Evolutionary conservation across 2,113 vertebrate genomes (phyloP), one percentile per base, ranked within the genome.

Genomic region (Jaculus jaculus): DNA sequence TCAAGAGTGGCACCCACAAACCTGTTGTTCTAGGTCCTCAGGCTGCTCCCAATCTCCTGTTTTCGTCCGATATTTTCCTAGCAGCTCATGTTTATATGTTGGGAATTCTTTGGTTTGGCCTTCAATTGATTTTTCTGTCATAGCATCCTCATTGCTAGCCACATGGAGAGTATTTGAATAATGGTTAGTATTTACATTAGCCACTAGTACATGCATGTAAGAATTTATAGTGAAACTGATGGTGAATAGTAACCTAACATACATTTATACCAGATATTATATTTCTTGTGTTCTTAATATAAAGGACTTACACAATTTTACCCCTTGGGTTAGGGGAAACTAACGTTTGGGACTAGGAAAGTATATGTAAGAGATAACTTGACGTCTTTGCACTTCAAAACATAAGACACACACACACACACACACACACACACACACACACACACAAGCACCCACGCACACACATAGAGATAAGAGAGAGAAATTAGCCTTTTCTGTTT

Each of bases 1-100:
- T 61, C 20, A 42, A 90, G 20, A 28, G 37, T 20, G 30, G 34
- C 89, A 39, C 13, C 58, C 90, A 42, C 97, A 85, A 93, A 98
- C 98, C 98, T 99, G 99, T 58, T 98, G 98, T 0, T 91, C 98
- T 15, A 98, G 98, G 10, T 97, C 98, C 90, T 98, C 96, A 28
- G 97, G 98, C 0, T 98, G 98, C 68, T 97, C 94, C 16, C 73
- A 96, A 75, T 93, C n/a, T 32, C 95, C 97, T n/a, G 98, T 98
- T 95, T 98, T 98, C 84, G 98, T 98, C 1, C 97, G 98, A 30
- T 97, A 92, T 39, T 98, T 98, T 66, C 97, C n/a, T n/a, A n/a
- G n/a, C n/a, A n/a, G n/a, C n/a, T n/a, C n/a, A n/a, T n/a, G n/a
- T n/a, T n/a, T n/a, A n/a, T n/a, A 93, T 83, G 95, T 96, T 88